Evolutionary conservation across 1,140 invertebrate species (phyloP).

Genomic region (Arctopsyche grandis): DNA sequence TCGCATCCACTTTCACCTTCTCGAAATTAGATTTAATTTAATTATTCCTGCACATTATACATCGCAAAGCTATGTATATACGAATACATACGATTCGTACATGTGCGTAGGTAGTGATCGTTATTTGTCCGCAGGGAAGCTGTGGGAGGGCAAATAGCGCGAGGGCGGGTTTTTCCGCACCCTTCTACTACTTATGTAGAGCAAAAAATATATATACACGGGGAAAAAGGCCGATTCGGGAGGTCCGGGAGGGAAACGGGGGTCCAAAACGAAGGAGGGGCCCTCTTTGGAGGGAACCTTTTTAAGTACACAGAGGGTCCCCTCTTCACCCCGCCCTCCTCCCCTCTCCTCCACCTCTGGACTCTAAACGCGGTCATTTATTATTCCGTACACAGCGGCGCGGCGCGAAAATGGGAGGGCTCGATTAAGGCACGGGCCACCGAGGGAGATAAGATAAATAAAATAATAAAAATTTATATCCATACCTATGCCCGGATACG

Average conservation of each 20-base stretch:
- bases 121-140: conserved; percentile 20
- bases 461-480: conserved; percentile 37
- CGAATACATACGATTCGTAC: not conserved
- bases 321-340: conserved; percentile 19
- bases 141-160: conserved; percentile 19
- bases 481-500: not conserved
- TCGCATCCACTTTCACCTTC: too few relatives aligned
- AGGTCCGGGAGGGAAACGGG: not conserved
- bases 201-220: conserved; percentile 40
- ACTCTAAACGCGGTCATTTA: conserved; percentile 51
- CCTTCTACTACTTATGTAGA: conserved; percentile 51
- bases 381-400: conserved; percentile 48
- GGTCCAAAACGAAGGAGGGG: conserved; percentile 29
- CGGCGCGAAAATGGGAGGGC: conserved; percentile 34
- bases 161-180: conserved; percentile 41
- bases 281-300: conserved; percentile 32
- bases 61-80: not conserved
- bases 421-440: conserved; percentile 48
- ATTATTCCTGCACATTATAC: not conserved
- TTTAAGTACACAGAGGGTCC: conserved; percentile 32
- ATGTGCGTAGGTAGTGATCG: conserved; percentile 22
- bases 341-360: conserved; percentile 8
- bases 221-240: not conserved
- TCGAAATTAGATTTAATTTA: too few relatives aligned
- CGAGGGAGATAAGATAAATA: conserved; percentile 52